These are phyloP conservation scores for Abrostola tripartita DNA, from an alignment of 2,888 invertebrate genomes.

Conservation along the genomic window DNA sequence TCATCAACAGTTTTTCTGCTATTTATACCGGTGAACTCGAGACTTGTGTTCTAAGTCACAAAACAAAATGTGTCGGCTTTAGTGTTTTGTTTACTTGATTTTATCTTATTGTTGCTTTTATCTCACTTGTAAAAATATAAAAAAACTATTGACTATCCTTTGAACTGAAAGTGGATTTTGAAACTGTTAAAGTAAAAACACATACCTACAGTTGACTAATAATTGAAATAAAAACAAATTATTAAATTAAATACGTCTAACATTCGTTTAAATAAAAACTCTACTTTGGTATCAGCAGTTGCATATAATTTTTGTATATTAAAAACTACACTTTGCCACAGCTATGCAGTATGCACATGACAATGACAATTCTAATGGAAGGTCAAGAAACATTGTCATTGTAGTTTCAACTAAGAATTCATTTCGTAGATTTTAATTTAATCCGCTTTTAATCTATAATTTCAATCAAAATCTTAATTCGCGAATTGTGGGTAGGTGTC, in stretches of 20 bases:
- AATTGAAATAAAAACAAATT: too few relatives aligned
- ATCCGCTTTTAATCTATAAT: too few relatives aligned
- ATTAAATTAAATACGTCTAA: too few relatives aligned
- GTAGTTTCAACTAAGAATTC: neutral
- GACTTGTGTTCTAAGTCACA: neutral
- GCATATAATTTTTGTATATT: neutral
- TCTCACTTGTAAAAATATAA: neutral
- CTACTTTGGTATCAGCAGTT: too few relatives aligned
- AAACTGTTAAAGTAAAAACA: neutral
- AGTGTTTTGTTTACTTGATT: neutral
- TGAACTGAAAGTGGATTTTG: neutral
- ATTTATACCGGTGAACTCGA: neutral
- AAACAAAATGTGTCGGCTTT: neutral
- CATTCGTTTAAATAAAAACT: too few relatives aligned
- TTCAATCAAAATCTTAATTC: too few relatives aligned
- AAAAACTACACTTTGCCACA: neutral
- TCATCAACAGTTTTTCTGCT: neutral
- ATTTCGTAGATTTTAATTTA: too few relatives aligned
- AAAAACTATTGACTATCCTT: neutral
- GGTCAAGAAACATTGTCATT: conserved; percentile 4
- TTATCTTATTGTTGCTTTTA: neutral
- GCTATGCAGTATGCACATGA: conserved; percentile 1
- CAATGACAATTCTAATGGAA: too few relatives aligned
- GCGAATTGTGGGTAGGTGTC: too few relatives aligned
- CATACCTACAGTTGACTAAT: too few relatives aligned